phyloP scores from a whole-genome alignment of 2,113 vertebrate genomes.

The Chaenogobius annularis region DNA sequence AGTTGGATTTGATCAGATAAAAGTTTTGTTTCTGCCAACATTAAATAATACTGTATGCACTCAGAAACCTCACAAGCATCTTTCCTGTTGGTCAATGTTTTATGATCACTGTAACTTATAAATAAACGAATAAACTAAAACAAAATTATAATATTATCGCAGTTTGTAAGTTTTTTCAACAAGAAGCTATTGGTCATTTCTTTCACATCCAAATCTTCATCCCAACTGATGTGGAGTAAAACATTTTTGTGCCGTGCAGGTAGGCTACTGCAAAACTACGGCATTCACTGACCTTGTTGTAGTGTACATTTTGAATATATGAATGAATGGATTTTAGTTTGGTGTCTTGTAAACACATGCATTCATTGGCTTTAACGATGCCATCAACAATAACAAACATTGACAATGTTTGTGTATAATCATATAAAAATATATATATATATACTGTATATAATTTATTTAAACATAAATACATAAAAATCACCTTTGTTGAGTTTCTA shows the following conservation, averaged over 20 bases:
- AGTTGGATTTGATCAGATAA: neutral
- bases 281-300: no score
- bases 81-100: neutral
- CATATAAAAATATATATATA: no score
- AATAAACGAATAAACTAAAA: no score
- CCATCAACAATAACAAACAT: no score
- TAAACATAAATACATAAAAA: no score
- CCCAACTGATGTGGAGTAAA: neutral
- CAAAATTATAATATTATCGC: no score
- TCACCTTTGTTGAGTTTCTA: no score
- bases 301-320: no score
- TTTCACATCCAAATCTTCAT: neutral
- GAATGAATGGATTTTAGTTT: neutral
- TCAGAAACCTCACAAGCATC: neutral
- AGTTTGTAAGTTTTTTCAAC: no score
- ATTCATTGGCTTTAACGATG: neutral
- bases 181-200: neutral
- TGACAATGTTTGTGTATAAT: no score
- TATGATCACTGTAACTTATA: no score
- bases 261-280: neutral
- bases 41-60: neutral
- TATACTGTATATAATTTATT: no score
- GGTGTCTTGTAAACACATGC: neutral
- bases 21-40: neutral
- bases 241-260: neutral